These are phyloP conservation scores for Zeugodacus cucurbitae DNA, from an alignment of 1,140 invertebrate species.

Conservation along the genomic window DNA sequence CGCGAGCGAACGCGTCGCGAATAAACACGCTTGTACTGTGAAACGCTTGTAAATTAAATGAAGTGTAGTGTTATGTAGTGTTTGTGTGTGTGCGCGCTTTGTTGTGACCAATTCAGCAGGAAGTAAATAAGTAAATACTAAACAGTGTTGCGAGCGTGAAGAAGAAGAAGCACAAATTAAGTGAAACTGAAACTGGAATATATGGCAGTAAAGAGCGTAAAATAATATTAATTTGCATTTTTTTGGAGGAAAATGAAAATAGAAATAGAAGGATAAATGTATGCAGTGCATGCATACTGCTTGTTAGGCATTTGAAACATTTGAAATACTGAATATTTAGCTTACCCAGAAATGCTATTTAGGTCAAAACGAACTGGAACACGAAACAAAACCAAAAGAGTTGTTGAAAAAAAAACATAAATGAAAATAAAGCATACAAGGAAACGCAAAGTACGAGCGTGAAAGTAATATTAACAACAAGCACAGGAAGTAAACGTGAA, in stretches of 20 bases:
- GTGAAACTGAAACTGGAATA: not conserved
- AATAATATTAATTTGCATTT: not conserved
- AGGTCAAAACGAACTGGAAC: conserved; percentile 23
- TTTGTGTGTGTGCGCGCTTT: not conserved
- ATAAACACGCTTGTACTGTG: not conserved
- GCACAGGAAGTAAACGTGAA: not conserved
- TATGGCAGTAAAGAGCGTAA: not conserved
- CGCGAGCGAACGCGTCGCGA: conserved; percentile 50
- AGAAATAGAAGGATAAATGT: not conserved
- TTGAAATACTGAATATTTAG: conserved; percentile 6
- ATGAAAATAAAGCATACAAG: not conserved
- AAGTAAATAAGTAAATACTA: not conserved
- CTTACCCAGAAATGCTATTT: conserved; percentile 23
- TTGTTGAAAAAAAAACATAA: not conserved
- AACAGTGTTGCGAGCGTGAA: not conserved
- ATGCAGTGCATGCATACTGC: not conserved
- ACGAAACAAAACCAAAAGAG: not conserved
- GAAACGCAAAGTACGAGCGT: not conserved
- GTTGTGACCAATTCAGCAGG: not conserved
- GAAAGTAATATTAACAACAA: not conserved
- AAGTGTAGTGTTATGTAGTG: not conserved
- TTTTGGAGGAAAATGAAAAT: not conserved
- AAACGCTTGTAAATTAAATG: not conserved
- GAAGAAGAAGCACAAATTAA: not conserved
- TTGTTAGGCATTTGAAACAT: not conserved